Percentiles rank a stretch among this genome's conserved stretches.
Conservation (phyloP, 2,888 invertebrate species). For the Syrphus vitripennis region DNA sequence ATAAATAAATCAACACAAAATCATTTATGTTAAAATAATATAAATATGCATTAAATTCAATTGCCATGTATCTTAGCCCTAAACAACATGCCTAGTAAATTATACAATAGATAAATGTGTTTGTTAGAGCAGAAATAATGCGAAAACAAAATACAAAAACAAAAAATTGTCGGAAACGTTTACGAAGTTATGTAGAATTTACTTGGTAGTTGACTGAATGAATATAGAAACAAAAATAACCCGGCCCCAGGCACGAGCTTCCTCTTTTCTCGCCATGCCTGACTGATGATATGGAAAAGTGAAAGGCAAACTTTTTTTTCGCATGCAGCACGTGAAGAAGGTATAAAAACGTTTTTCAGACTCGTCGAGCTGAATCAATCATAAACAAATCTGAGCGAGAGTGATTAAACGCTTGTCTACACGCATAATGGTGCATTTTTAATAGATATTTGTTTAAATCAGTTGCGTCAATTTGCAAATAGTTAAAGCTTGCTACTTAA, state of each 20-base stretch:
- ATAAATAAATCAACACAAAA: slow-evolving; percentile 66
- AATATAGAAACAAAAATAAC: neutral
- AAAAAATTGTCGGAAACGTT: slow-evolving; percentile 35
- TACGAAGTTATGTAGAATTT: neutral
- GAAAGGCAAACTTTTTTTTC: slow-evolving; percentile 44
- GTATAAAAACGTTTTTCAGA: slow-evolving; percentile 14
- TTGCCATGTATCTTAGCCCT: neutral
- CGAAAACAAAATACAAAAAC: neutral
- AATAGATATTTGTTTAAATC: neutral
- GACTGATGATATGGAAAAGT: slow-evolving; percentile 40
- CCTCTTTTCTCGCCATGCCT: slow-evolving; percentile 54
- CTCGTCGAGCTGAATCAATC: slow-evolving; percentile 32
- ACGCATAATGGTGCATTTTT: neutral
- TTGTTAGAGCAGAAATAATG: slow-evolving; percentile 12
- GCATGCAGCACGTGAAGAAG: slow-evolving; percentile 33
- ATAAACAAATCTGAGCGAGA: neutral
- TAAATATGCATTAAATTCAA: slow-evolving; percentile 2
- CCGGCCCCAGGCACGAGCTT: slow-evolving; percentile 36
- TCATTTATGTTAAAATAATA: neutral
- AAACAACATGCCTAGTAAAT: neutral
- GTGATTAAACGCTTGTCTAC: neutral
- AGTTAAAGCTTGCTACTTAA: neutral
- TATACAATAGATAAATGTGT: neutral
- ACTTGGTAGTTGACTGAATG: slow-evolving; percentile 18
- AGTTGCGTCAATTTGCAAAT: neutral